These are phyloP conservation scores for Bimastos eiseni DNA, from an alignment of 2,888 invertebrate species.

Conservation along the genomic window DNA sequence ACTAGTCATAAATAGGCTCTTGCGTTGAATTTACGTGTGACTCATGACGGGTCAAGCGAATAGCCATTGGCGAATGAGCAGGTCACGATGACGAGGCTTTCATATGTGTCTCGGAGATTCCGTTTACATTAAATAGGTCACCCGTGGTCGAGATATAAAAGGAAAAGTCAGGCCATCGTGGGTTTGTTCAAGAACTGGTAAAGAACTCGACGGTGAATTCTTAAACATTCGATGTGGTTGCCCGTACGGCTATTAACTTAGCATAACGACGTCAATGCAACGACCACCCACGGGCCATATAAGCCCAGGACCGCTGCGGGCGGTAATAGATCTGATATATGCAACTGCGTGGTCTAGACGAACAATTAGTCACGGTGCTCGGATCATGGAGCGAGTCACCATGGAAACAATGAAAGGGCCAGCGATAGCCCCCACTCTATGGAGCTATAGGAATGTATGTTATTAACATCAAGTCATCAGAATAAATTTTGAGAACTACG, in stretches of 20 bases:
- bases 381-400: background rate
- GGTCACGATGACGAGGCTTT: too few relatives aligned
- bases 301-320: too few relatives aligned
- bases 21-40: too few relatives aligned
- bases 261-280: background rate
- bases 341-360: background rate
- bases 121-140: too few relatives aligned
- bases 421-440: background rate
- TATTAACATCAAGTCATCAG: background rate
- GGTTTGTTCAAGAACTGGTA: background rate
- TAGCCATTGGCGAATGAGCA: too few relatives aligned
- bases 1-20: too few relatives aligned
- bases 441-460: background rate
- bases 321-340: background rate
- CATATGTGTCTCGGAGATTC: too few relatives aligned
- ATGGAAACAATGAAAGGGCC: background rate
- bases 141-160: too few relatives aligned
- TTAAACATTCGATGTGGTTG: background rate
- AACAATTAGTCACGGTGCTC: background rate
- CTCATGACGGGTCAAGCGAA: too few relatives aligned
- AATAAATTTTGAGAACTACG: too few relatives aligned
- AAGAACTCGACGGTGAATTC: background rate
- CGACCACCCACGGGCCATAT: too few relatives aligned
- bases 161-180: too few relatives aligned
- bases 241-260: background rate